These are phyloP conservation scores for Hylaeus volcanicus DNA, from an alignment of 1,140 invertebrate species.

Conservation along the genomic window DNA sequence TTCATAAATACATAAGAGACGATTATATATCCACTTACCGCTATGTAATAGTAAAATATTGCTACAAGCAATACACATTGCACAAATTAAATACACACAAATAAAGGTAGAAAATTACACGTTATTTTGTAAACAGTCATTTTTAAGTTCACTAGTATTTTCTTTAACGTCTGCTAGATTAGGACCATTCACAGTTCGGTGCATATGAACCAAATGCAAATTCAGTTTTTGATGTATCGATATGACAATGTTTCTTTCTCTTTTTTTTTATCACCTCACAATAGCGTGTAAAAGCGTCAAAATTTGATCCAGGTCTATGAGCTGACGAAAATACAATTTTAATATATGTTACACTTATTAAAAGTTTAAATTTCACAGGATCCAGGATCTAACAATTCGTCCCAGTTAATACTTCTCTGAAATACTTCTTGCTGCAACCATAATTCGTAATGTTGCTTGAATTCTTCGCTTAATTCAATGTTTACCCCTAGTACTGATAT, in stretches of 20 bases:
- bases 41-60: constrained; percentile 54
- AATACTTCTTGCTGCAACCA: constrained; percentile 99
- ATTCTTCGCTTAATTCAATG: constrained; percentile 95
- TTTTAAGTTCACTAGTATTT: constrained; percentile 37
- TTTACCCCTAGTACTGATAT: constrained; percentile 89
- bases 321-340: constrained; percentile 54
- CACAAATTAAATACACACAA: constrained; percentile 52
- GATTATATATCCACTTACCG: constrained; percentile 44
- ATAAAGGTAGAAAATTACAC: constrained; percentile 36
- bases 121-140: constrained; percentile 33
- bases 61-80: constrained; percentile 48
- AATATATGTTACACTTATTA: constrained; percentile 49
- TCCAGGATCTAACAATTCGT: constrained; percentile 80
- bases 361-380: constrained; percentile 71
- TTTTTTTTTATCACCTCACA: constrained; percentile 58
- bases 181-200: constrained; percentile 51
- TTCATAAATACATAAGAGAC: constrained; percentile 29
- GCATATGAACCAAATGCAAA: constrained; percentile 50
- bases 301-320: constrained; percentile 56
- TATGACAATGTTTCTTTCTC: constrained; percentile 55
- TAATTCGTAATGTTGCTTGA: constrained; percentile 96
- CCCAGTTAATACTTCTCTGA: constrained; percentile 90
- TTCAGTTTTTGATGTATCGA: constrained; percentile 47
- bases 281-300: constrained; percentile 55
- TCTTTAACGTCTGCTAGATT: constrained; percentile 47